Conservation (phyloP, 2,797 vertebrate species). For the Sebastes minor region DNA sequence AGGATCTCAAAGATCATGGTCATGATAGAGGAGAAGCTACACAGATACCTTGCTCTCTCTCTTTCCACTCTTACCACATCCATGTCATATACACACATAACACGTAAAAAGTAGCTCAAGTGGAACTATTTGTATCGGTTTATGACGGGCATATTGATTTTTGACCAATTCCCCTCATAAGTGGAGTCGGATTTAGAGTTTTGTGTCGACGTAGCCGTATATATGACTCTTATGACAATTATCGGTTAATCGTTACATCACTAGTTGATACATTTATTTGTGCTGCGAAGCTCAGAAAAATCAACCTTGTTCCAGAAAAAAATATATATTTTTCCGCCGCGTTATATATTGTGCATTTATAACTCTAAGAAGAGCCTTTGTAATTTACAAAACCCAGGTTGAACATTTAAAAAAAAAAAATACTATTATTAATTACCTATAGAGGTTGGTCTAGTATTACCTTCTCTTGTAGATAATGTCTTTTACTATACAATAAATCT, state of each 20-base stretch:
- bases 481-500: neutral
- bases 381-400: neutral
- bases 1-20: too few relatives aligned
- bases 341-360: too few relatives aligned
- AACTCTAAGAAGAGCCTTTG: neutral
- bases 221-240: too few relatives aligned
- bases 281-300: neutral
- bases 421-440: neutral
- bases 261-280: neutral
- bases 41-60: neutral
- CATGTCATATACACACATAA: neutral
- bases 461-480: neutral
- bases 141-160: too few relatives aligned
- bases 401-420: neutral
- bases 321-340: rapidly evolving
- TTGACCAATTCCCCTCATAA: neutral
- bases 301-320: too few relatives aligned
- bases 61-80: neutral
- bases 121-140: too few relatives aligned
- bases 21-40: neutral
- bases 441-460: neutral
- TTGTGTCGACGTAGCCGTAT: too few relatives aligned
- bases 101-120: too few relatives aligned
- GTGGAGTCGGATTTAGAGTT: neutral
- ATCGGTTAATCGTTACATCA: neutral